Base-by-base conservation (phyloP, 2,797 vertebrate genomes). In the Myotis vivesi region DNA sequence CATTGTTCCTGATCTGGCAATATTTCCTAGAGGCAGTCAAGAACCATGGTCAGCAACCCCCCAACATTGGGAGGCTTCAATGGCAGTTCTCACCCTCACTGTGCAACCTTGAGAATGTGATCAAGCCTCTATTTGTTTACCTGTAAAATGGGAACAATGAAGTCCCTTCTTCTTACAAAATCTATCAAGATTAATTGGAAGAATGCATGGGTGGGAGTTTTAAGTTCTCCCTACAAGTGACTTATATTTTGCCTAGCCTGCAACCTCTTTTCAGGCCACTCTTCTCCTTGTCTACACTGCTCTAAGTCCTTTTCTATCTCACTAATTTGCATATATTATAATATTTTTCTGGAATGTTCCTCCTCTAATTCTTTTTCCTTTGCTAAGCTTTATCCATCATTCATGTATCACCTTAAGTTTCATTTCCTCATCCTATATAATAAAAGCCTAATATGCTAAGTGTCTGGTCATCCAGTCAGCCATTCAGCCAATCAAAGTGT, bases 141-240 rank as follows among this genome's bases (percentile, higher is more conserved):
- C 62, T 66, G 16, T 33, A 33, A 66, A 66, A n/a, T 33, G 62
- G 62, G 30, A 55, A 19, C 3, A 4, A 5, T 8, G 3, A 23
- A 15, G 3, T 17, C 7, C 8, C 62, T 33, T 66, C n/a, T 59
- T 85, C 51, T 16, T 28, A 15, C 3, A 1, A 36, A 8, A 15
- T 41, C 49, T 36, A 1, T 10, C 5, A 5, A 3, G 16, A 30
- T 19, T 11, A 16, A 28, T 0, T 10, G 8, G 13, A 8, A n/a
- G 11, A 1, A 4, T 0, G 0, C 8, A 2, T 5, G 4, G n/a
- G 9, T 5, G 6, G 5, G 38, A n/a, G 2, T 22, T 22, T 8
- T 6, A 69, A 19, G 12, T 59, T 13, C 7, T 69, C 3, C 36
- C 53, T 8, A n/a, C 62, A 8, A 8, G 38, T 2, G n/a, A 28